Evolutionary conservation across 2,888 invertebrate species (phyloP), one percentile per base, ranked within the genome.

Genomic region (Acronicta aceris): DNA sequence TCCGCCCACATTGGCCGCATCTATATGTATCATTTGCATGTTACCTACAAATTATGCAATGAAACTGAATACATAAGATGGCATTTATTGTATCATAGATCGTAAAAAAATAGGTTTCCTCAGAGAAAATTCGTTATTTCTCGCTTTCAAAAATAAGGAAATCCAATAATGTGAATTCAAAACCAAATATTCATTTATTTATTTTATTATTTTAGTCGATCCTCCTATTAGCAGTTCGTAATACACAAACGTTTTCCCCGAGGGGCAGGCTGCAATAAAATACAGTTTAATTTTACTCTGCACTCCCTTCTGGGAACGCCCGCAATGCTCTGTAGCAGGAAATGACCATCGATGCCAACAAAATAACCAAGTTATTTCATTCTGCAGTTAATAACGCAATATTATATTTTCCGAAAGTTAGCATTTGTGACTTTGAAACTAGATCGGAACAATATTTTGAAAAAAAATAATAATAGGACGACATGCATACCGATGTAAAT

Each of bases 201-300:
- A 69, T 60, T 65, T 63, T 43, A 40, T 65, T 65, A 69, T 60
- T 65, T 63, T 43, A 40, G 51, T 33, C n/a, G 21, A 12, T 57
- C 43, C 52, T 67, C 71, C 57, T 61, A 70, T 61, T 56, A 71
- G 55, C 64, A 40, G 56, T 62, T 59, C 54, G 61, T 74, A 70
- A 65, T 63, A 58, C 61, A 68, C 52, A 59, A 59, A 59, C 60
- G 56, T 45, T 61, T 56, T 54, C 21, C 56, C 61, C 27, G 43
- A 42, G 57, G 69, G 56, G 54, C 67, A 54, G 51, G 38, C 59
- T 48, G 59, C 59, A 64, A 71, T 74, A 67, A 74, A 74, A 71
- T 74, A 56, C 56, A 64, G 64, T 74, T 71, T 64, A 64, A 74
- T 75, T 71, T 71, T 71, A 65, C 59, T 59, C 42, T 36, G 6